These are phyloP conservation scores for Lycia hirtaria DNA, from an alignment of 2,888 invertebrate species.

Conservation along the genomic window DNA sequence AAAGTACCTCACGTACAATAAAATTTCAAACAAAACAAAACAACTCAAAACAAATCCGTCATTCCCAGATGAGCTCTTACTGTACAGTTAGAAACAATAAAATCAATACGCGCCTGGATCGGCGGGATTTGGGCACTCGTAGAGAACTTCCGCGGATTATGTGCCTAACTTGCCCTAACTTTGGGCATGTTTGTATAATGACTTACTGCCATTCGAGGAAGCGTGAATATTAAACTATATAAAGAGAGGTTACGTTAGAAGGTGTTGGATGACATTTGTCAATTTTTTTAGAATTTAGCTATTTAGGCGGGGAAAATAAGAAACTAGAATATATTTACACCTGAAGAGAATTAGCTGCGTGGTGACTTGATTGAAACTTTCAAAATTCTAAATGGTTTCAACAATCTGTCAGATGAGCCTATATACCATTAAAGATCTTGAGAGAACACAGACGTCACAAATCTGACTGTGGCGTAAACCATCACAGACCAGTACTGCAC, in stretches of 20 bases:
- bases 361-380: too few relatives aligned
- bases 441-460: too few relatives aligned
- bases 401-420: too few relatives aligned
- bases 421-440: too few relatives aligned
- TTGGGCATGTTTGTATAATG: slow-evolving; percentile 15
- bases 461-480: too few relatives aligned
- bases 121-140: slow-evolving; percentile 21
- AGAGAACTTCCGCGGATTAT: slow-evolving; percentile 34
- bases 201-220: slow-evolving; percentile 7
- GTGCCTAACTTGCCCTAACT: slow-evolving; percentile 7
- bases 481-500: too few relatives aligned
- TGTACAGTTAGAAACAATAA: slow-evolving; percentile 40
- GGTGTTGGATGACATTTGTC: neutral
- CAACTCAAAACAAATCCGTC: slow-evolving; percentile 1
- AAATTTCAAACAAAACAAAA: slow-evolving; percentile 2
- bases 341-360: too few relatives aligned
- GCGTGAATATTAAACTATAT: neutral
- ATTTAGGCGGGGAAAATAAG: too few relatives aligned
- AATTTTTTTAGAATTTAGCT: neutral
- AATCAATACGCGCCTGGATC: slow-evolving; percentile 40
- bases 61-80: slow-evolving; percentile 19
- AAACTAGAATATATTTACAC: too few relatives aligned
- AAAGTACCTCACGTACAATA: neutral
- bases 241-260: neutral
- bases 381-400: too few relatives aligned